These are phyloP conservation scores for Drosophila imparisetae DNA, from an alignment of 2,888 invertebrate genomes.

Conservation along the genomic window DNA sequence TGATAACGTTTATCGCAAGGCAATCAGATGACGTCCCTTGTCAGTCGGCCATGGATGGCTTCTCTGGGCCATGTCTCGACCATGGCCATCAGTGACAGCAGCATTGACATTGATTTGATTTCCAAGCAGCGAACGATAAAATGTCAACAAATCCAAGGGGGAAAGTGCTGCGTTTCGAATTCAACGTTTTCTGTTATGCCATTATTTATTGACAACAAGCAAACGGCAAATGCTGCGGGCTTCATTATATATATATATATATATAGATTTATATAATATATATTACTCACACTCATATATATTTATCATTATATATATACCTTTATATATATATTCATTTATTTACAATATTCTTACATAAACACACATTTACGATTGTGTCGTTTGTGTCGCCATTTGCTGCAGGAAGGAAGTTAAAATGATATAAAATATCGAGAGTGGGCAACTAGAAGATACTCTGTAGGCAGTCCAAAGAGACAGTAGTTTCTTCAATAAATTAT, in stretches of 20 bases:
- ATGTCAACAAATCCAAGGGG: slow-evolving; percentile 48
- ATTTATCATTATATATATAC: slow-evolving; percentile 1
- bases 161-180: slow-evolving; percentile 17
- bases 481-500: neutral
- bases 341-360: neutral
- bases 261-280: too few relatives aligned
- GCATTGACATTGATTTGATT: slow-evolving; percentile 73
- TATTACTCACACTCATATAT: slow-evolving; percentile 9
- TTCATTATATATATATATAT: slow-evolving; percentile 12
- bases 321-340: slow-evolving; percentile 16
- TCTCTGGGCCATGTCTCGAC: slow-evolving; percentile 20
- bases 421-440: neutral
- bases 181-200: slow-evolving; percentile 13
- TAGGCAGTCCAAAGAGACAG: neutral
- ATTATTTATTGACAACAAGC: slow-evolving; percentile 59
- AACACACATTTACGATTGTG: slow-evolving; percentile 28
- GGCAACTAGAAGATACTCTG: neutral
- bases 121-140: slow-evolving; percentile 44
- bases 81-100: slow-evolving; percentile 27
- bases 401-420: slow-evolving; percentile 8
- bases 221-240: slow-evolving; percentile 15
- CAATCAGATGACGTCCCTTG: slow-evolving; percentile 15
- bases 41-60: neutral
- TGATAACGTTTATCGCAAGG: slow-evolving; percentile 18
- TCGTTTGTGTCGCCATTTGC: slow-evolving; percentile 32